Percentiles rank a stretch among this genome's conserved stretches.
Conservation (phyloP, 2,888 invertebrate genomes). For the Drosophila hamatofila region DNA sequence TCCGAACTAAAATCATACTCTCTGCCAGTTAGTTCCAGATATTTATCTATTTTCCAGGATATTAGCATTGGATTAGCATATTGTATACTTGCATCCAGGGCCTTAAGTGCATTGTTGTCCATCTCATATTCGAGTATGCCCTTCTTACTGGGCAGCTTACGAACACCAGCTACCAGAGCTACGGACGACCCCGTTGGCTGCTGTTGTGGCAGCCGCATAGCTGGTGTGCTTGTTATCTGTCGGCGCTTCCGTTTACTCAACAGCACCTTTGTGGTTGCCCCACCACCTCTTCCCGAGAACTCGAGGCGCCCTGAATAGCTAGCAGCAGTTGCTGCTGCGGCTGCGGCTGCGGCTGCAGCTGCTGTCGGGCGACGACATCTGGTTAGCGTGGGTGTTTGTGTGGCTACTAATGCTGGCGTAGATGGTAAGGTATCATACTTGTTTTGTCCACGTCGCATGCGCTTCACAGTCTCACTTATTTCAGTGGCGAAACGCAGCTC, state of each 20-base stretch:
- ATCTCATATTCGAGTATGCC: slow-evolving; percentile 82
- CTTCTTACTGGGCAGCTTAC: slow-evolving; percentile 81
- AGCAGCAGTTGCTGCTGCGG: slow-evolving; percentile 23
- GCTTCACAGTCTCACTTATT: slow-evolving; percentile 84
- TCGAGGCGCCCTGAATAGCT: slow-evolving; percentile 51
- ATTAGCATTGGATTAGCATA: slow-evolving; percentile 73
- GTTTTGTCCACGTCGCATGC: slow-evolving; percentile 83
- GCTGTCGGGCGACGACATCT: slow-evolving; percentile 58
- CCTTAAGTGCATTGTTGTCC: slow-evolving; percentile 73
- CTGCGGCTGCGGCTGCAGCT: slow-evolving; percentile 17
- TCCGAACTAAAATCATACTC: slow-evolving; percentile 66
- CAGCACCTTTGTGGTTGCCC: slow-evolving; percentile 14
- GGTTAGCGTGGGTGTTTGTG: slow-evolving; percentile 20
- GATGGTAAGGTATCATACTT: slow-evolving; percentile 81
- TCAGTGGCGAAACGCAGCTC: slow-evolving; percentile 84
- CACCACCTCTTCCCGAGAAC: slow-evolving; percentile 23
- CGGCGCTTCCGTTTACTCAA: slow-evolving; percentile 58
- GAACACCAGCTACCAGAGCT: slow-evolving; percentile 60
- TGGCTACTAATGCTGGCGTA: slow-evolving; percentile 41
- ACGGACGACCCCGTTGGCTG: slow-evolving; percentile 24
- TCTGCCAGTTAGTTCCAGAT: slow-evolving; percentile 71
- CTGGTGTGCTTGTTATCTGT: slow-evolving; percentile 13
- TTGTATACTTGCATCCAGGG: slow-evolving; percentile 70
- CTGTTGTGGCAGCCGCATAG: slow-evolving; percentile 22
- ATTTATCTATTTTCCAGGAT: slow-evolving; percentile 83